Evolutionary conservation across 2,888 invertebrate species (phyloP).

Genomic region (Amblyjoppa proteus): DNA sequence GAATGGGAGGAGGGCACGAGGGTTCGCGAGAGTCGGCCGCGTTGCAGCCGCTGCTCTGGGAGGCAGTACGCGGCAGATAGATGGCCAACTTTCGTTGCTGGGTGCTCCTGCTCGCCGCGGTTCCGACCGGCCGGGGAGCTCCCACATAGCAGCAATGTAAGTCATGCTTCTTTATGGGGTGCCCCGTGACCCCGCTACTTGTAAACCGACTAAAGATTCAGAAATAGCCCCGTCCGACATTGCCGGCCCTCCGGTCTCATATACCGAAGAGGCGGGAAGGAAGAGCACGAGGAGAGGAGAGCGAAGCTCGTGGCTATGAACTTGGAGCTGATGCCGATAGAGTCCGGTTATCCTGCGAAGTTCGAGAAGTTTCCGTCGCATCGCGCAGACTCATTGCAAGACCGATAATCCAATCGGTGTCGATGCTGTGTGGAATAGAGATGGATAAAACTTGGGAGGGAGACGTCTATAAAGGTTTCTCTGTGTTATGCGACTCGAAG

Average conservation of each 20-base stretch:
- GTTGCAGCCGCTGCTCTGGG: conserved; percentile 33
- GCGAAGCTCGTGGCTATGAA: conserved; percentile 7
- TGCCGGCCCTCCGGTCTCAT: conserved; percentile 42
- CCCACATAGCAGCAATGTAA: conserved; percentile 83
- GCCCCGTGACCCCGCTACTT: conserved; percentile 83
- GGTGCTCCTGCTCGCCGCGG: conserved; percentile 48
- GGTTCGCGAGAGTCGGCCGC: conserved; percentile 58
- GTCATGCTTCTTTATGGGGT: conserved; percentile 83
- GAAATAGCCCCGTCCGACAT: conserved; percentile 79
- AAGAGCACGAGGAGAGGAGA: conserved; percentile 33
- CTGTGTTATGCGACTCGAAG: too few species aligned
- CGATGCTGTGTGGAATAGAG: not conserved
- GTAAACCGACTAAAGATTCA: conserved; percentile 84
- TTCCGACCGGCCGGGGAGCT: conserved; percentile 70
- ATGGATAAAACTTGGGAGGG: not conserved
- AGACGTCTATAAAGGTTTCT: not conserved
- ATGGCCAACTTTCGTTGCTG: conserved; percentile 78
- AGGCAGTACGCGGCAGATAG: conserved; percentile 74
- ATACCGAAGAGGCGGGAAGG: conserved; percentile 6
- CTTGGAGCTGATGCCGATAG: conserved; percentile 9
- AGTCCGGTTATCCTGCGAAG: not conserved
- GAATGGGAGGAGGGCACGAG: conserved; percentile 64
- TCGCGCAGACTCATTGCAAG: not conserved
- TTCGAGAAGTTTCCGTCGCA: not conserved
- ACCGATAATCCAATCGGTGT: not conserved